Conservation (phyloP, 1,140 invertebrate genomes). For the Harpegnathos saltator region DNA sequence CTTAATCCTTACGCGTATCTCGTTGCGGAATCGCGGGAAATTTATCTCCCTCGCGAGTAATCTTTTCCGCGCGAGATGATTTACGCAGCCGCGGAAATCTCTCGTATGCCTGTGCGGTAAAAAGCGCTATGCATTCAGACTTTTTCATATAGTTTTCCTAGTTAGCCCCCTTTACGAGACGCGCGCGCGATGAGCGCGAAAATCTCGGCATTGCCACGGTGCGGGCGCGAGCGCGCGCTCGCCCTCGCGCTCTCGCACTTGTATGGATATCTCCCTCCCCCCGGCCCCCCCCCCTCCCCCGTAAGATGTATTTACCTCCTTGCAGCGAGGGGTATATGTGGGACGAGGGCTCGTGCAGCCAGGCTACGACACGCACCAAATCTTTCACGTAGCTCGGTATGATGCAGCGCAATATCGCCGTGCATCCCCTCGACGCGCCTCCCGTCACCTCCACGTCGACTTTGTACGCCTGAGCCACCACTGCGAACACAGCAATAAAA, state of each 20-base stretch:
- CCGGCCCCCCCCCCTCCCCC: too few species aligned
- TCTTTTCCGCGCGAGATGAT: conserved; percentile 1
- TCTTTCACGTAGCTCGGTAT: conserved; percentile 93
- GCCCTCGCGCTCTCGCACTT: neutral
- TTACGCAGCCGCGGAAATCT: neutral
- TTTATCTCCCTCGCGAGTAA: conserved; percentile 22
- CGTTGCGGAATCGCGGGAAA: conserved; percentile 15
- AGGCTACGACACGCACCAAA: conserved; percentile 93
- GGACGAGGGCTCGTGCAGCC: conserved; percentile 92
- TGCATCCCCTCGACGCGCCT: conserved; percentile 90
- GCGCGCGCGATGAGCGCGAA: neutral
- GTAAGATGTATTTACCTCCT: conserved; percentile 88
- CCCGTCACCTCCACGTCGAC: conserved; percentile 90
- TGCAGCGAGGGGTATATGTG: conserved; percentile 92
- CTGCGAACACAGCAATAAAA: conserved; percentile 84
- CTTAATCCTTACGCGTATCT: conserved; percentile 34
- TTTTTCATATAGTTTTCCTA: too few species aligned
- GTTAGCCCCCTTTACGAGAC: too few species aligned
- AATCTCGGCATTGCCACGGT: neutral
- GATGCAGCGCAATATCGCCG: conserved; percentile 92
- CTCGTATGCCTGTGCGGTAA: neutral
- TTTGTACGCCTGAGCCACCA: conserved; percentile 93
- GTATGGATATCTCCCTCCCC: neutral
- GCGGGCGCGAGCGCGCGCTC: too few species aligned
- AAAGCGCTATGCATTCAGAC: too few species aligned